Evolutionary conservation across 92 coral and sea anemone species (phyloP), one percentile per base, ranked within the genome.

Genomic region (Diadumene lineata): DNA sequence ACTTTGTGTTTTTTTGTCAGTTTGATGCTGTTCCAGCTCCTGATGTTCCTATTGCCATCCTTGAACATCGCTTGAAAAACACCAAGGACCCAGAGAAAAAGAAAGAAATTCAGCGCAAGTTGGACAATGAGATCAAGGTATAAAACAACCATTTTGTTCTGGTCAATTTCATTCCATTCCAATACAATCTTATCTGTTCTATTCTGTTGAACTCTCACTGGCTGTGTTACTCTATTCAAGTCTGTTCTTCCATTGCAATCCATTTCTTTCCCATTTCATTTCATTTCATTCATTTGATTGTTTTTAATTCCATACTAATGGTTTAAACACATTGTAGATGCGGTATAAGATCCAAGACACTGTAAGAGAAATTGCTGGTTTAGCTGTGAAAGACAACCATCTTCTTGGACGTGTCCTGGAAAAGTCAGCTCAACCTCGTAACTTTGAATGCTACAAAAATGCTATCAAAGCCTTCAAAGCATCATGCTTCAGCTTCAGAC

Each of bases 21-120:
- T 78, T 74, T 24, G 98, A 94, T 77, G 98, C 97, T 18, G 87
- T 94, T 19, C 94, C 98, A 21, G 86, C 90, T 1, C 98, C 97
- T 18, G 97, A 94, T 69, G 98, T 94, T 18, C 89, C 91, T 24
- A 80, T 96, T 61, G 88, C 79, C 69, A 92, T 83, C 55, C 84
- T 96, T 28, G 75, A 89, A 64, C 81, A 86, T 50, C 91, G 90
- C 61, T 75, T 92, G 8, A 69, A 77, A 46, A 70, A 70, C 43
- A 83, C 96, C 3, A 46, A 64, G 34, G 63, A 82, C 50, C 66
- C 60, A 24, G 67, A 62, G 32, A 81, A 92, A 64, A 81, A 60
- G 43, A 32, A 44, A 32, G 33, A 76, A 26, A 81, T 92, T 43
- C 60, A 60, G 31, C 53, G 17, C 18, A 65, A 94, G 50, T 86